Evolutionary conservation across 2,888 invertebrate species (phyloP).

Genomic region (Stenoptilia bipunctidactyla): DNA sequence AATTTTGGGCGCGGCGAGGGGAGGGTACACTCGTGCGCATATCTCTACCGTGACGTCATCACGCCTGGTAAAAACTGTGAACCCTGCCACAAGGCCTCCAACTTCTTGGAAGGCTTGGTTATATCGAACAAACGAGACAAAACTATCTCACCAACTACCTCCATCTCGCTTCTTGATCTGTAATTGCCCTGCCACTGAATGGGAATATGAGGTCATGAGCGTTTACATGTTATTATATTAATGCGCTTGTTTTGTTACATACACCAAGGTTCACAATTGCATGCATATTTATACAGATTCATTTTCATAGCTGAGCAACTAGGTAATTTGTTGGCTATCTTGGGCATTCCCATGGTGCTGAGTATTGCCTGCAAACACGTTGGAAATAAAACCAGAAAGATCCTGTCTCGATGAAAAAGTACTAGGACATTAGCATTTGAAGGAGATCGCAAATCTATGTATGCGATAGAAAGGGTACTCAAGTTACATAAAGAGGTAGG

Average conservation of each 20-base stretch:
- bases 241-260: constrained; percentile 26
- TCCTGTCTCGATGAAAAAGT: constrained; percentile 2
- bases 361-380: not conserved
- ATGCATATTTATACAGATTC: constrained; percentile 16
- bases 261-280: constrained; percentile 19
- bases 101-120: constrained; percentile 1
- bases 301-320: constrained; percentile 16
- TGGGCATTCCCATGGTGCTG: not conserved
- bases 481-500: too few relatives aligned
- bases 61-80: constrained; percentile 55
- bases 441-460: not conserved
- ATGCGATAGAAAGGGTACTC: not conserved
- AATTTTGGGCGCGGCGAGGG: constrained; percentile 13
- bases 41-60: constrained; percentile 59
- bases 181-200: not conserved
- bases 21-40: constrained; percentile 45
- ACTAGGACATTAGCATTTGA: not conserved
- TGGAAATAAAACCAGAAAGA: not conserved
- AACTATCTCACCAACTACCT: not conserved
- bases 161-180: not conserved
- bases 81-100: constrained; percentile 54
- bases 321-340: constrained; percentile 3
- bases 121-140: not conserved
- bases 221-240: constrained; percentile 39
- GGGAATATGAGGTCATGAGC: constrained; percentile 15